Conservation (phyloP, 1,140 invertebrate species). For the Pseudomyrmex pallidus region DNA sequence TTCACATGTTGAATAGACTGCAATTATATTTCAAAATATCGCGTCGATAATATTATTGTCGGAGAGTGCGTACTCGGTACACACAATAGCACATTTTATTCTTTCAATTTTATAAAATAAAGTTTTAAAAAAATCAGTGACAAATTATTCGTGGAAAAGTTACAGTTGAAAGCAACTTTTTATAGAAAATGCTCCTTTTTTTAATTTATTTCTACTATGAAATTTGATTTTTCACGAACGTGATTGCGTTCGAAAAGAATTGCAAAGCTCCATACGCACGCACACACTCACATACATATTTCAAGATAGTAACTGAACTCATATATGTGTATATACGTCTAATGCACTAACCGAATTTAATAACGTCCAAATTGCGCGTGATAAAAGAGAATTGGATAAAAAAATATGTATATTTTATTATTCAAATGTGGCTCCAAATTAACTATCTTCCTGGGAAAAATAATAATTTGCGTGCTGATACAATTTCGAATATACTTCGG, state of each 20-base stretch:
- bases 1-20: neutral
- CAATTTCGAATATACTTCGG: neutral
- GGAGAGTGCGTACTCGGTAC: neutral
- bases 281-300: neutral
- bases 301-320: constrained; percentile 41
- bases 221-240: neutral
- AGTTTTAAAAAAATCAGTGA: constrained; percentile 7
- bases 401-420: neutral
- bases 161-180: neutral
- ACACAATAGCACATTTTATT: neutral
- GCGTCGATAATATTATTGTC: constrained; percentile 51
- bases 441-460: neutral
- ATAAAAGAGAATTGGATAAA: neutral
- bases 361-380: neutral
- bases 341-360: constrained; percentile 9
- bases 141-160: neutral
- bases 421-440: neutral
- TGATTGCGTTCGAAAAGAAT: neutral
- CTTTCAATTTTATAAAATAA: constrained; percentile 20
- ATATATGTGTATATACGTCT: constrained; percentile 48
- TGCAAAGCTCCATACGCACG: too few species aligned
- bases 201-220: neutral
- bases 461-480: neutral
- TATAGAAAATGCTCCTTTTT: neutral
- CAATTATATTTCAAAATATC: constrained; percentile 25